phyloP scores from a whole-genome alignment of 2,113 vertebrate genomes.

The Sphyrna mokarran region DNA sequence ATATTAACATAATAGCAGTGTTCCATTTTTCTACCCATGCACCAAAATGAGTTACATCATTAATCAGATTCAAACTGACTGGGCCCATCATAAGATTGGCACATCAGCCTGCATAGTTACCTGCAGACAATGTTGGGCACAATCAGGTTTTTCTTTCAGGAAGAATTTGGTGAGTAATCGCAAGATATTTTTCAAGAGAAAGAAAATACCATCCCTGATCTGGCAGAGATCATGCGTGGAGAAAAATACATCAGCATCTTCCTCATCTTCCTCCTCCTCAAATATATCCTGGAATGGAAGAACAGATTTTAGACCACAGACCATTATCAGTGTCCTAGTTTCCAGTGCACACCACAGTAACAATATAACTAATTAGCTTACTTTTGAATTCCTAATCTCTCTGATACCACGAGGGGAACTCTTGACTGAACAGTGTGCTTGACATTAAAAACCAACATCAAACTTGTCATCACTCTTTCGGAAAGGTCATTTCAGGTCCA shows the following conservation, averaged over 20 bases:
- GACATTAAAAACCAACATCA: background rate
- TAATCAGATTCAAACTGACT: background rate
- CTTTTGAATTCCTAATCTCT: background rate
- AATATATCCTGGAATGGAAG: constrained; percentile 47
- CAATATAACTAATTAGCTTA: background rate
- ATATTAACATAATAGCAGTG: background rate
- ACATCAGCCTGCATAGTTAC: constrained; percentile 46
- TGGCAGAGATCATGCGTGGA: constrained; percentile 63
- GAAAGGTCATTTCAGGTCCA: constrained; percentile 38
- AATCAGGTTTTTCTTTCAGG: constrained; percentile 70
- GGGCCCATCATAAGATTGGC: background rate
- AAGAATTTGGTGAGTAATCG: constrained; percentile 70
- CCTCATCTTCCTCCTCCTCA: constrained; percentile 58
- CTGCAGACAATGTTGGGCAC: constrained; percentile 65
- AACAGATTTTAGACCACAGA: background rate
- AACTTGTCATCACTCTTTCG: background rate
- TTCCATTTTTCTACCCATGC: background rate
- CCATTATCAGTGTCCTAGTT: background rate
- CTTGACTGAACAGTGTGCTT: background rate
- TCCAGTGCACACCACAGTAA: background rate
- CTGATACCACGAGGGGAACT: too few relatives aligned
- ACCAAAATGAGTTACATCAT: background rate
- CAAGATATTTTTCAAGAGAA: constrained; percentile 70
- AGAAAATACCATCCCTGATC: constrained; percentile 63
- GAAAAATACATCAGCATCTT: constrained; percentile 58